These are phyloP conservation scores for Eurytoma californica DNA, from an alignment of 2,888 invertebrate genomes.

Conservation along the genomic window DNA sequence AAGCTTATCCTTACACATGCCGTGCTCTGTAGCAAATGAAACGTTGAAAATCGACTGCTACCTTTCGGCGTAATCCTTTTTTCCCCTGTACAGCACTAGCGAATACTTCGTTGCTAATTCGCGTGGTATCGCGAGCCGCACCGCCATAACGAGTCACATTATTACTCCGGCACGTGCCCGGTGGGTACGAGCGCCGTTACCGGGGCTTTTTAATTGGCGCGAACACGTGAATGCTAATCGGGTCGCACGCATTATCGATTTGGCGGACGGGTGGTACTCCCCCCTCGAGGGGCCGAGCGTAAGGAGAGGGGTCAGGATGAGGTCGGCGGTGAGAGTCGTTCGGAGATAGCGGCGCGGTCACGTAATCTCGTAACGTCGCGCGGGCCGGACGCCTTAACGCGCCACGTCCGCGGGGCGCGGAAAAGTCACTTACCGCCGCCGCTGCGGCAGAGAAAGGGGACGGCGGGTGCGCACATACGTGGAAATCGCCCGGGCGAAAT, in stretches of 20 bases:
- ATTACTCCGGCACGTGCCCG: no score
- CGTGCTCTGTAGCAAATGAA: no score
- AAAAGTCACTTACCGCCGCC: constrained; percentile 20
- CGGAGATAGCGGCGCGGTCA: constrained; percentile 8
- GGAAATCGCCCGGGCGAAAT: constrained; percentile 13
- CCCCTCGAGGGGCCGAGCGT: not conserved
- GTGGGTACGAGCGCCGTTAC: not conserved
- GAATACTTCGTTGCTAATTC: no score
- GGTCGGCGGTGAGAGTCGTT: no score
- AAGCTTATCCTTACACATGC: no score
- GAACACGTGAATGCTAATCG: no score
- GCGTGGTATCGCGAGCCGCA: no score
- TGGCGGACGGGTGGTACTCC: not conserved
- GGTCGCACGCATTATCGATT: constrained; percentile 7
- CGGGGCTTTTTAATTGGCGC: not conserved
- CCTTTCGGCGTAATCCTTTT: no score
- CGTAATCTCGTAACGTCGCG: constrained; percentile 16
- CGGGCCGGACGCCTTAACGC: not conserved
- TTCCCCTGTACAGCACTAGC: no score
- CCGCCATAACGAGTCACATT: no score
- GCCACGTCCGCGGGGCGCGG: not conserved
- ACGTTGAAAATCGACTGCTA: no score
- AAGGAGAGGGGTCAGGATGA: not conserved
- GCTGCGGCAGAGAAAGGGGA: not conserved
- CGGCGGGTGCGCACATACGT: not conserved